Evolutionary conservation across 2,888 invertebrate genomes (phyloP).

Genomic region (Drosophila bunnanda): DNA sequence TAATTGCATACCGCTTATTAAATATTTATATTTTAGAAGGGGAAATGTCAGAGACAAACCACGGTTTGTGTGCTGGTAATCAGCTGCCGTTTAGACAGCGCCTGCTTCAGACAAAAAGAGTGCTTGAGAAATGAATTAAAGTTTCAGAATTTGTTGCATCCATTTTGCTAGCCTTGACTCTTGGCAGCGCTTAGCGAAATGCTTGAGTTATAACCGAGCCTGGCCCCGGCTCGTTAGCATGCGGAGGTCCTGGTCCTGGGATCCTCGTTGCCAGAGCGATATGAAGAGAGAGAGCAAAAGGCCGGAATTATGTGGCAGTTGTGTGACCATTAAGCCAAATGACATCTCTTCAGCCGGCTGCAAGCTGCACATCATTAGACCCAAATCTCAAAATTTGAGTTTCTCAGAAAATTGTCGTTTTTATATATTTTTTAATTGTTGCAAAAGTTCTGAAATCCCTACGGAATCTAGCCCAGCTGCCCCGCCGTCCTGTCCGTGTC

Average conservation of each 20-base stretch:
- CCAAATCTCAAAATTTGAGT: slow-evolving; percentile 21
- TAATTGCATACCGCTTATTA: no score
- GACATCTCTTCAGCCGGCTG: slow-evolving; percentile 23
- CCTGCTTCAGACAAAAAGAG: slow-evolving; percentile 48
- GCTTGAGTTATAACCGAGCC: slow-evolving; percentile 25
- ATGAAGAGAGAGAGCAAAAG: not conserved
- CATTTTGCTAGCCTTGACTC: slow-evolving; percentile 38
- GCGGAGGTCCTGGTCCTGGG: not conserved
- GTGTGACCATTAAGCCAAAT: slow-evolving; percentile 46
- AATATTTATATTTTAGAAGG: not conserved
- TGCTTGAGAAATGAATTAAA: slow-evolving; percentile 52
- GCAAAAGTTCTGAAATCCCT: slow-evolving; percentile 12
- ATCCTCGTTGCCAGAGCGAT: not conserved
- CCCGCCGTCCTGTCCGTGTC: not conserved
- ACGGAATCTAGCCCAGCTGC: not conserved
- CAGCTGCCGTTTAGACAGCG: slow-evolving; percentile 39
- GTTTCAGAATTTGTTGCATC: slow-evolving; percentile 45
- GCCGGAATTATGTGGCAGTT: slow-evolving; percentile 29
- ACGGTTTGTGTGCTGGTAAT: slow-evolving; percentile 36
- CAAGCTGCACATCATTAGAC: slow-evolving; percentile 42
- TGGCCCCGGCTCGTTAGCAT: slow-evolving; percentile 36
- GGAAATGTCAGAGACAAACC: not conserved
- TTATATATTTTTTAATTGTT: slow-evolving; percentile 34
- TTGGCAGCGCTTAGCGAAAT: slow-evolving; percentile 27
- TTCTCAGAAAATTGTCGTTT: slow-evolving; percentile 28